Evolutionary conservation across 2,113 vertebrate species (phyloP), one percentile per base, ranked within the genome.

Genomic region (Tor tambroides): DNA sequence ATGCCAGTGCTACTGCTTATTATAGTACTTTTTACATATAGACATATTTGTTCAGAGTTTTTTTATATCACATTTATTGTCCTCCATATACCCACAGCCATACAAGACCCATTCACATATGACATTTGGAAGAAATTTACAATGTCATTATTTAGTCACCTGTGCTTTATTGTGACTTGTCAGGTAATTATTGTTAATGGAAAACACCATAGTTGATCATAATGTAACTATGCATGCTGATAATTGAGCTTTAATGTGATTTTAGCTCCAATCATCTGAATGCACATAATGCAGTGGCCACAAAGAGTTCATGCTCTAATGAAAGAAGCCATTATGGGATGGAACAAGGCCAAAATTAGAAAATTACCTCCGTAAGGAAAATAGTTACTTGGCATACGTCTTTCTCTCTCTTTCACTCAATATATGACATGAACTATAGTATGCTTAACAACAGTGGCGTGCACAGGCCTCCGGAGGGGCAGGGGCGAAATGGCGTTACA

Each of bases 101-200:
- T 12, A 12, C 0, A 4, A 87, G 75, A 54, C 76, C 46, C 49
- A 74, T 61, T 74, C 81, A 86, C 83, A 80, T n/a, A 46, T 76
- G 65, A 38, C 80, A 78, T 82, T 85, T 87, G 59, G 75, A 83
- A 54, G 77, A 74, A 87, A 88, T 87, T 89, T 87, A 84, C 84
- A 89, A 86, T 84, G 76, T 89, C 85, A 90, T 91, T 87, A 87
- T 87, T 87, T 82, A 89, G 77, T 86, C 78, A 83, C 87, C n/a
- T n/a, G 26, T 79, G 65, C 82, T 88, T 74, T 87, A 78, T 84
- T 90, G 75, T 85, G 67, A 49, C 84, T 81, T 65, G 88, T 78
- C 78, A 84, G 74, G 82, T 90, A 89, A 90, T 89, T 88, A 88
- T 86, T 88, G 80, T 87, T 91, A 90, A 91, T 90, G 88, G 88